phyloP scores from a whole-genome alignment of 2,113 vertebrate species.

The Sarotherodon lohbergeri region DNA sequence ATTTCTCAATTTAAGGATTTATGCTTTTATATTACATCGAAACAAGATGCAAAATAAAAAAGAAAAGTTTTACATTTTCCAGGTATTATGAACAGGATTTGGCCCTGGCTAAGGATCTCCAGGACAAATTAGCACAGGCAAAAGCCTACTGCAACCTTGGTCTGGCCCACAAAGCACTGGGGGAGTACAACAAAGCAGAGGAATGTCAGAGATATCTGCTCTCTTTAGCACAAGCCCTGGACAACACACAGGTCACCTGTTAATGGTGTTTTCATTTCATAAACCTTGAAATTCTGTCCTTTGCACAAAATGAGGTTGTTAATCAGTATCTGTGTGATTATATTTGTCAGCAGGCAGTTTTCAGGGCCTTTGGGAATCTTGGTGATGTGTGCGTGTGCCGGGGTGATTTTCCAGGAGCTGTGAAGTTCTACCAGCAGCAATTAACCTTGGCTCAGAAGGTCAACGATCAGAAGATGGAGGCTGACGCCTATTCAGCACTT shows the following conservation, averaged over 20 bases:
- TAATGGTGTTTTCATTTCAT: not conserved
- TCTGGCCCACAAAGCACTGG: conserved; percentile 89
- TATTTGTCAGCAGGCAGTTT: conserved; percentile 74
- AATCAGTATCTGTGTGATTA: not conserved
- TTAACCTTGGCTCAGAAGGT: conserved; percentile 83
- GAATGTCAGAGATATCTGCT: conserved; percentile 93
- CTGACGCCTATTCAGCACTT: conserved; percentile 86
- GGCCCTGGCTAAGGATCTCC: conserved; percentile 90
- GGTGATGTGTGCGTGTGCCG: conserved; percentile 90
- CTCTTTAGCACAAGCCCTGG: conserved; percentile 86
- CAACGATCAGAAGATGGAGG: conserved; percentile 85
- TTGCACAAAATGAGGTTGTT: not conserved
- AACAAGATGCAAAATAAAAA: not conserved
- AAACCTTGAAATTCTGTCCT: not conserved
- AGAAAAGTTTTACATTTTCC: not conserved
- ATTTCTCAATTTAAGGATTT: not conserved
- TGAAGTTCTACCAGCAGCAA: conserved; percentile 92
- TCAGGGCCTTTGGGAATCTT: conserved; percentile 90
- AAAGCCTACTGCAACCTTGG: conserved; percentile 97
- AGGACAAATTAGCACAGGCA: conserved; percentile 91
- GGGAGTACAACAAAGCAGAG: conserved; percentile 85
- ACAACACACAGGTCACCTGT: conserved; percentile 78
- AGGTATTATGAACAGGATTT: conserved; percentile 92
- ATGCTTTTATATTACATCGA: not conserved
- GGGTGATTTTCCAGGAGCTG: conserved; percentile 81